Percentiles rank a stretch among this genome's conserved stretches.
Evolutionary conservation across 2,888 invertebrate species (phyloP).

Genomic region (Lasius fuliginosus): DNA sequence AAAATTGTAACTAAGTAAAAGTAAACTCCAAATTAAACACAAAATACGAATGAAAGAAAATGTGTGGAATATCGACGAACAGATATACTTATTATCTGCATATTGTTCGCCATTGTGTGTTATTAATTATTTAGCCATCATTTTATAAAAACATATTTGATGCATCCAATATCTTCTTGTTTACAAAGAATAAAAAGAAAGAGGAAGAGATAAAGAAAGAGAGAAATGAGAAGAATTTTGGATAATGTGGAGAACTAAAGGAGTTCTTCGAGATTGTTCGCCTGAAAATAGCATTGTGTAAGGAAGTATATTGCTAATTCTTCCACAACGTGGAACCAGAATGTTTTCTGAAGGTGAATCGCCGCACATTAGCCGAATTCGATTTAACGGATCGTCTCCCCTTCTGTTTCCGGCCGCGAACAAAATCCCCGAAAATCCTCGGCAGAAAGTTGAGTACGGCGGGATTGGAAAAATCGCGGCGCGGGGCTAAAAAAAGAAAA

Average conservation of each 20-base stretch:
- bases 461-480: constrained; percentile 64
- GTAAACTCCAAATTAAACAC: not conserved
- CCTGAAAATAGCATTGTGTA: not conserved
- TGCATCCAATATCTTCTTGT: not conserved
- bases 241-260: not conserved
- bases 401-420: constrained; percentile 71
- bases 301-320: constrained; percentile 28
- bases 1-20: not conserved
- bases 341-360: constrained; percentile 49
- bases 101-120: not conserved
- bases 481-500: constrained; percentile 61
- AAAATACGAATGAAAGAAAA: not conserved
- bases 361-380: constrained; percentile 75
- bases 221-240: constrained; percentile 1
- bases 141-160: constrained; percentile 3
- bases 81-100: not conserved
- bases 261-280: not conserved
- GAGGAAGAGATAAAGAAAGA: not conserved
- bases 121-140: not conserved
- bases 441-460: constrained; percentile 62
- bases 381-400: constrained; percentile 79
- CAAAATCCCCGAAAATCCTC: constrained; percentile 75
- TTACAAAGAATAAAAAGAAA: not conserved
- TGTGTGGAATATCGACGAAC: not conserved
- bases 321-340: constrained; percentile 5